Percentiles rank a stretch among this genome's conserved stretches.
phyloP scores from a whole-genome alignment of 2,888 invertebrate species.

The Ephialtes manifestator region DNA sequence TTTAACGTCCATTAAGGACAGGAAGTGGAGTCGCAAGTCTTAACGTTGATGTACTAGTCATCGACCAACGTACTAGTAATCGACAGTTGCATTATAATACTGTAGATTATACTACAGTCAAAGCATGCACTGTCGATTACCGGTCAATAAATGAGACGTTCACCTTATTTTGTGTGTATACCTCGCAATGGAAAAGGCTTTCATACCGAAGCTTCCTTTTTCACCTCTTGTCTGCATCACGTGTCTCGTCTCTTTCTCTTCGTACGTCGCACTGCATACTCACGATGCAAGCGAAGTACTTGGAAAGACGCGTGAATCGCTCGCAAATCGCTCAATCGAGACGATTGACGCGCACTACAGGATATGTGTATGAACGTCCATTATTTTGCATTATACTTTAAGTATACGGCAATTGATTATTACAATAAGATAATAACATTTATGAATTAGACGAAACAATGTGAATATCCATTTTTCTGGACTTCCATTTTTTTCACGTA shows the following conservation, averaged over 20 bases:
- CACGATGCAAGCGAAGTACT: neutral
- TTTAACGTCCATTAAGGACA: neutral
- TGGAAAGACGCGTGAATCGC: slow-evolving; percentile 12
- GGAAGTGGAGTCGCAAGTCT: neutral
- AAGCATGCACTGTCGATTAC: too few species aligned
- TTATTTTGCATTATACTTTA: neutral
- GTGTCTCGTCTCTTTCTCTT: neutral
- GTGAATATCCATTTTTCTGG: neutral
- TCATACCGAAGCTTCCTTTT: slow-evolving; percentile 4
- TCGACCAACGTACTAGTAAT: neutral
- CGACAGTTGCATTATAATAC: neutral
- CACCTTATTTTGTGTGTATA: slow-evolving; percentile 5
- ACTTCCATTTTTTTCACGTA: neutral
- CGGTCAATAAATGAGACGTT: neutral
- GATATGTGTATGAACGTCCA: neutral
- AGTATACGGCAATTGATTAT: neutral
- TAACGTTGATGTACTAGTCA: neutral
- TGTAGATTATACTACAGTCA: too few species aligned
- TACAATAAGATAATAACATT: neutral
- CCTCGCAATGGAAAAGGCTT: slow-evolving; percentile 34
- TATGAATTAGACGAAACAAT: neutral
- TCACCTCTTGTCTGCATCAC: neutral
- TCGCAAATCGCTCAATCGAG: slow-evolving; percentile 3
- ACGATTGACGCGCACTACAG: neutral
- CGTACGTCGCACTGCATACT: neutral